These are phyloP conservation scores for Triplophysa bombifrons DNA, from an alignment of 2,797 vertebrate species.

Conservation along the genomic window DNA sequence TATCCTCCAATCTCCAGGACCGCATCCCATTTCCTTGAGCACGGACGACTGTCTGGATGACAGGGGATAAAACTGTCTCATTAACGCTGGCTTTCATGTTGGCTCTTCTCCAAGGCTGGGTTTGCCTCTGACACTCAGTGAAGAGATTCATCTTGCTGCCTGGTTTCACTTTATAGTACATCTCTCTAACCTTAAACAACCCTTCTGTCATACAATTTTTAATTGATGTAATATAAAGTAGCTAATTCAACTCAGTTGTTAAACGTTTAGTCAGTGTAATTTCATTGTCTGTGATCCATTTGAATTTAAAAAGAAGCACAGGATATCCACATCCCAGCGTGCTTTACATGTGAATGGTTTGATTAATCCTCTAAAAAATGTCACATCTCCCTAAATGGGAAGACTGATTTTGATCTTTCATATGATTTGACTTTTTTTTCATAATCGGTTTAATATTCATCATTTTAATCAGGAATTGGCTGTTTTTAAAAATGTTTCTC, in stretches of 20 bases:
- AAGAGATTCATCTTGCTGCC: background rate
- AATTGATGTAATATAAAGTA: background rate
- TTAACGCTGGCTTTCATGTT: slow-evolving; percentile 67
- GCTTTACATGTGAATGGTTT: too few species aligned
- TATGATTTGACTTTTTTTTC: too few species aligned
- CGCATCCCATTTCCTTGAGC: background rate
- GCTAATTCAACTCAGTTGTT: too few species aligned
- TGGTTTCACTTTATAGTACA: background rate
- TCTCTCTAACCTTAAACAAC: background rate
- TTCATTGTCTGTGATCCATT: background rate
- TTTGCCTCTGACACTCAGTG: slow-evolving; percentile 51
- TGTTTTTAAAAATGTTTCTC: too few species aligned
- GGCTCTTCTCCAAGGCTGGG: slow-evolving; percentile 62
- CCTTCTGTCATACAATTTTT: background rate
- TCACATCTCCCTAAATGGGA: too few species aligned
- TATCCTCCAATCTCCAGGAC: background rate
- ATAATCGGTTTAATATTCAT: too few species aligned
- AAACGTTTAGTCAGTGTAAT: background rate
- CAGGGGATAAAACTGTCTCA: slow-evolving; percentile 67
- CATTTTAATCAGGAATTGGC: too few species aligned
- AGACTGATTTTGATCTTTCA: too few species aligned
- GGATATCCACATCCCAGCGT: too few species aligned
- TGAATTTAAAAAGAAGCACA: background rate
- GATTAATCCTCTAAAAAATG: too few species aligned
- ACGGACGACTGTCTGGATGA: slow-evolving; percentile 22